These are phyloP conservation scores for Heterodera carotae DNA, from an alignment of 1,140 invertebrate genomes.

Conservation along the genomic window DNA sequence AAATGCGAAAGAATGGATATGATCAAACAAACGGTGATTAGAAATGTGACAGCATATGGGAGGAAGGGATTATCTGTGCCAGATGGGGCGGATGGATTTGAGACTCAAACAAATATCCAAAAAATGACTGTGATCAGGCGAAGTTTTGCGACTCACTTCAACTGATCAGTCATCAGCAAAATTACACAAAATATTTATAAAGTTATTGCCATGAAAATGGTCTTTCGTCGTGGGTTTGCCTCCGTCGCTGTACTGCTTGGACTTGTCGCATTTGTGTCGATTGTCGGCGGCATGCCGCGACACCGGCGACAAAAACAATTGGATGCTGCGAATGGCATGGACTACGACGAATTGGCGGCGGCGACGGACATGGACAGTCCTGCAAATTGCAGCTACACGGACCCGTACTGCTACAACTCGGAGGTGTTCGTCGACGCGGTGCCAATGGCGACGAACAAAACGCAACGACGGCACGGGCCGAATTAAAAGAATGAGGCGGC, in stretches of 20 bases:
- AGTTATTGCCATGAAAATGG: neutral
- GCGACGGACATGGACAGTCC: neutral
- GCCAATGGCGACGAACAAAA: neutral
- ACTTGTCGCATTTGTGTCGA: neutral
- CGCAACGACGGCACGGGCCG: too few relatives aligned
- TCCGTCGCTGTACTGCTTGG: neutral
- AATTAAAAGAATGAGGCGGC: neutral
- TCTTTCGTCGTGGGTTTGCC: neutral
- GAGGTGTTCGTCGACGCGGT: neutral
- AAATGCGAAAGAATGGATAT: neutral
- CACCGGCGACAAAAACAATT: neutral
- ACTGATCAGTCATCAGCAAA: neutral
- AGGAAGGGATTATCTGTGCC: neutral
- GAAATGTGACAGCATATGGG: neutral
- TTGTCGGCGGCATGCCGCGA: neutral
- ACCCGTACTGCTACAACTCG: conserved; percentile 4
- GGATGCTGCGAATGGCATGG: neutral
- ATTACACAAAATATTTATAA: too few relatives aligned
- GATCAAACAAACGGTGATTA: too few relatives aligned
- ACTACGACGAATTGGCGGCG: too few relatives aligned
- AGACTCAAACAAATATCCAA: too few relatives aligned
- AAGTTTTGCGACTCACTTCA: too few relatives aligned
- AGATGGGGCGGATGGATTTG: neutral
- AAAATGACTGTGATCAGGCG: too few relatives aligned
- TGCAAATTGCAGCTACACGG: neutral